Percentiles rank a stretch among this genome's conserved stretches.
Evolutionary conservation across 2,797 vertebrate species (phyloP).

Genomic region (Alectoris magna): DNA sequence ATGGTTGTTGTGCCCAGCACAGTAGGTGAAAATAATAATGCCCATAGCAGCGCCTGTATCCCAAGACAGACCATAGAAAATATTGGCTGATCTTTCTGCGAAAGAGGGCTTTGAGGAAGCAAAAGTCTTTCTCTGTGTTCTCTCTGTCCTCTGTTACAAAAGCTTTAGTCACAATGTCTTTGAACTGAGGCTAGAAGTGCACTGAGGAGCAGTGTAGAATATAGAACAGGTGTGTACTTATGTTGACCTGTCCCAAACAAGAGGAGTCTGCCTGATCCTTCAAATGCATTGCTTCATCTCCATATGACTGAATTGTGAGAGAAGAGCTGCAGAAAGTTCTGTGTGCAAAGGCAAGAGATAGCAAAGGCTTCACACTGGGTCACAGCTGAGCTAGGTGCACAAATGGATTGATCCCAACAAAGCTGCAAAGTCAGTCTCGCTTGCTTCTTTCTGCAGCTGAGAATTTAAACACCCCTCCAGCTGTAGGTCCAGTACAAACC

Average conservation of each 20-base stretch:
- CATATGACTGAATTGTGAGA: fast-evolving
- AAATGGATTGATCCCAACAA: neutral
- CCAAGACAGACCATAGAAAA: neutral
- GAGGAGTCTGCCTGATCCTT: neutral
- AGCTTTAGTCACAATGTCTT: neutral
- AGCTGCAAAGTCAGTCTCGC: neutral
- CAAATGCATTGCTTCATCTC: neutral
- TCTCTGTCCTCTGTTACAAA: neutral
- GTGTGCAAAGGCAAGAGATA: neutral
- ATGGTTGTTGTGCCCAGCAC: neutral
- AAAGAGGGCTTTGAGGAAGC: neutral
- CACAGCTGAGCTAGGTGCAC: neutral
- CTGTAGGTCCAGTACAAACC: neutral
- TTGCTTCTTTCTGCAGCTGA: neutral
- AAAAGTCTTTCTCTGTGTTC: neutral
- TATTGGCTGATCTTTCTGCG: neutral
- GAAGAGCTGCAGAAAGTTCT: neutral
- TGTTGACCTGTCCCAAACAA: neutral
- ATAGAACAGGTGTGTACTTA: neutral
- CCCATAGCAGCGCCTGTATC: neutral
- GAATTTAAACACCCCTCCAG: neutral
- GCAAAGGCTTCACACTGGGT: neutral
- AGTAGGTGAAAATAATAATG: neutral
- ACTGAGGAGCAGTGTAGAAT: neutral
- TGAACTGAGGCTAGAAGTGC: neutral